A percentile compares a stretch with the other conserved stretches of the same genome.
Conservation (phyloP, 2,888 invertebrate species). For the Dasysyrphus tricinctus region DNA sequence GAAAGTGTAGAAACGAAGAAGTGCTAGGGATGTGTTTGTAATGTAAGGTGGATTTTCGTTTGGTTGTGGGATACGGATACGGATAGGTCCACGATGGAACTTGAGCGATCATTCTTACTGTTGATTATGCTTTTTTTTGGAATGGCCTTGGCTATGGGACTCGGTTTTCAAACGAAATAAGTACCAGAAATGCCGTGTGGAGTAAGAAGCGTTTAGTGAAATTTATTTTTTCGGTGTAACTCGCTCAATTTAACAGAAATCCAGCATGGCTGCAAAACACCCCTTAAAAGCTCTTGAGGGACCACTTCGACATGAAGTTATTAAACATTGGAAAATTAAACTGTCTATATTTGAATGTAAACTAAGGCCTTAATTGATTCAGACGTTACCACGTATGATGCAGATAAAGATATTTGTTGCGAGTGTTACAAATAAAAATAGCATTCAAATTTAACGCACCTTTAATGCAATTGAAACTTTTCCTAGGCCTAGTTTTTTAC, state of each 20-base stretch:
- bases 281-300: neutral
- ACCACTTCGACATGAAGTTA: neutral
- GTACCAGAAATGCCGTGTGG: neutral
- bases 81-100: conserved; percentile 21
- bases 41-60: conserved; percentile 60
- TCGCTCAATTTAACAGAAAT: neutral
- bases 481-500: too few relatives aligned
- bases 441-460: too few relatives aligned
- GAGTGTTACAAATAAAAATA: too few relatives aligned
- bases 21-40: conserved; percentile 53
- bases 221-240: neutral
- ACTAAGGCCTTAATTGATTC: too few relatives aligned
- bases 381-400: too few relatives aligned
- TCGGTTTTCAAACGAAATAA: neutral
- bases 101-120: conserved; percentile 15
- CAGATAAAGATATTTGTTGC: too few relatives aligned
- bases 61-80: conserved; percentile 29
- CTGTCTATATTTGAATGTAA: neutral
- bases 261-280: neutral
- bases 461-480: too few relatives aligned
- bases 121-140: conserved; percentile 8
- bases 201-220: neutral
- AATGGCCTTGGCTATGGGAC: conserved; percentile 32
- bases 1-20: conserved; percentile 66
- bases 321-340: neutral